Percentiles rank a stretch among this genome's conserved stretches.
Conservation (phyloP, 2,888 invertebrate genomes). For the Hydriomena furcata region DNA sequence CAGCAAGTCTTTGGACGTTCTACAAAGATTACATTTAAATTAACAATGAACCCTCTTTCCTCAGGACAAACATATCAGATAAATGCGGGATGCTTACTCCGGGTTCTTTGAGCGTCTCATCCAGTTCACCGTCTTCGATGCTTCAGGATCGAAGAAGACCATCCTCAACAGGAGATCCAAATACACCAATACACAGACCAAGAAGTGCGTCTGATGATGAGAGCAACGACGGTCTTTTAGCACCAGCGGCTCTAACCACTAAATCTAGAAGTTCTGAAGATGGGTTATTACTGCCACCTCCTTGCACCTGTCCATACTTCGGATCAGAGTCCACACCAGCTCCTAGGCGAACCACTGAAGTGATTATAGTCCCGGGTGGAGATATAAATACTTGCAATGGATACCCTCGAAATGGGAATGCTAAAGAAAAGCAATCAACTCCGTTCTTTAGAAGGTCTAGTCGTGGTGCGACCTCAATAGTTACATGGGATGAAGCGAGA, state of each 20-base stretch:
- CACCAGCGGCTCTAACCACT: slow-evolving; percentile 63
- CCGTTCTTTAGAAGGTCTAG: slow-evolving; percentile 79
- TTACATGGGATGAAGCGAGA: slow-evolving; percentile 89
- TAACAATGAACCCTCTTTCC: slow-evolving; percentile 18
- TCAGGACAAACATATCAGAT: slow-evolving; percentile 71
- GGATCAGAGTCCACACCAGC: slow-evolving; percentile 86
- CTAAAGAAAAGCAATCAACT: slow-evolving; percentile 71
- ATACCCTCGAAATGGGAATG: slow-evolving; percentile 60
- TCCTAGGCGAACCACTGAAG: slow-evolving; percentile 74
- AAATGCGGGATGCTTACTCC: slow-evolving; percentile 75
- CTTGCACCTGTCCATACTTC: slow-evolving; percentile 92
- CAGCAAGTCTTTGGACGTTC: neutral
- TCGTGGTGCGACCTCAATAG: slow-evolving; percentile 89
- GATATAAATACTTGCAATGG: slow-evolving; percentile 74
- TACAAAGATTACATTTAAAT: neutral
- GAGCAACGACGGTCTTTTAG: slow-evolving; percentile 67
- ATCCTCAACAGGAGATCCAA: slow-evolving; percentile 65
- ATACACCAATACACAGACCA: slow-evolving; percentile 64
- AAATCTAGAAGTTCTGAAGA: slow-evolving; percentile 77
- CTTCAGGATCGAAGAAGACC: slow-evolving; percentile 68
- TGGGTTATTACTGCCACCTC: slow-evolving; percentile 86
- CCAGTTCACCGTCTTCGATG: slow-evolving; percentile 78
- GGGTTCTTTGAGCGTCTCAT: slow-evolving; percentile 73
- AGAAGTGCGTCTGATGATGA: slow-evolving; percentile 76
- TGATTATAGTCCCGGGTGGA: slow-evolving; percentile 82